phyloP scores from a whole-genome alignment of 2,797 vertebrate genomes.

The Danio choprae region DNA sequence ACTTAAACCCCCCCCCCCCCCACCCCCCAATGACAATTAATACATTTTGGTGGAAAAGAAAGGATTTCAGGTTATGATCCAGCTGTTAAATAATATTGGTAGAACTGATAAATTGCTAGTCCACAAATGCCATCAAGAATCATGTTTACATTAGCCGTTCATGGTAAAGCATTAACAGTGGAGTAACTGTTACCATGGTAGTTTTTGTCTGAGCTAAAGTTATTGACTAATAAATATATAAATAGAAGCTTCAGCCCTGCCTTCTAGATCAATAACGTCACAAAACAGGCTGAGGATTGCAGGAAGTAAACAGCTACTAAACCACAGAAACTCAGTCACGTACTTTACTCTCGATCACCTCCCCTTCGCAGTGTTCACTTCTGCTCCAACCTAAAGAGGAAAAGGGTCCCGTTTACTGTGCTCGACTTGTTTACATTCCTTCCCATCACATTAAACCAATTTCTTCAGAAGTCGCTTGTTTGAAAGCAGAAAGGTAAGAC shows the following conservation, averaged over 20 bases:
- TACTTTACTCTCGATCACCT: background rate
- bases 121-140: background rate
- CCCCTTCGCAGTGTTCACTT: constrained; percentile 1
- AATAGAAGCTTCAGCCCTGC: background rate
- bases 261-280: constrained; percentile 1
- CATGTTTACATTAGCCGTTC: no score
- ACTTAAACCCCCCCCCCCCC: no score
- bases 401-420: constrained; percentile 1
- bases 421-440: constrained; percentile 35
- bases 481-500: constrained; percentile 24
- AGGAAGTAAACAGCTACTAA: constrained; percentile 47
- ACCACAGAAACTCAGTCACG: constrained; percentile 12
- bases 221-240: constrained; percentile 15
- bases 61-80: no score
- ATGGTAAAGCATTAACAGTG: background rate
- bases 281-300: constrained; percentile 25
- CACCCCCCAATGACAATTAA: no score
- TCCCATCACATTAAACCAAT: background rate
- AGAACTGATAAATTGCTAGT: background rate
- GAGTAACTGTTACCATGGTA: background rate
- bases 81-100: no score
- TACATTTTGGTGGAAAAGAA: no score
- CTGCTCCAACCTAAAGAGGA: constrained; percentile 12
- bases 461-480: constrained; percentile 11
- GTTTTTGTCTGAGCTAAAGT: background rate